A percentile compares a stretch with the other conserved stretches of the same genome.
Evolutionary conservation across 1,140 invertebrate species (phyloP).

Genomic region (Drosophila tropicalis): DNA sequence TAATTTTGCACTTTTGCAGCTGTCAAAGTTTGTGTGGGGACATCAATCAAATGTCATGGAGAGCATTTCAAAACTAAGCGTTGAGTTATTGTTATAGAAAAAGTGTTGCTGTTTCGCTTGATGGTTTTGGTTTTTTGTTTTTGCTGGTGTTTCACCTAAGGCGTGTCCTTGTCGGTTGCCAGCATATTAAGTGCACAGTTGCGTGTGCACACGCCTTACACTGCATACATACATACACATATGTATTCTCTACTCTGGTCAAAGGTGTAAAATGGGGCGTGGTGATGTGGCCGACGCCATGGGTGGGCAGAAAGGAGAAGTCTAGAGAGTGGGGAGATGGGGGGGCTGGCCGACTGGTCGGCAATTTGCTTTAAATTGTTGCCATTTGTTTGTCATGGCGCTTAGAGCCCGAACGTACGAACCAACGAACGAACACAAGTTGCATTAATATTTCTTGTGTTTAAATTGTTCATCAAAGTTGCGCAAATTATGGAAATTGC

Average conservation of each 20-base stretch:
- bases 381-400: conserved; percentile 69
- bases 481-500: conserved; percentile 73
- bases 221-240: not conserved
- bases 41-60: conserved; percentile 74
- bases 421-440: conserved; percentile 29
- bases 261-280: conserved; percentile 72
- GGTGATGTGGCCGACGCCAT: conserved; percentile 47
- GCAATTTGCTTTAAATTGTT: conserved; percentile 78
- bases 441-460: conserved; percentile 69
- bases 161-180: conserved; percentile 55
- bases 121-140: conserved; percentile 20
- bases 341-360: conserved; percentile 37
- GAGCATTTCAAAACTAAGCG: conserved; percentile 60
- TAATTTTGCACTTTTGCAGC: conserved; percentile 66
- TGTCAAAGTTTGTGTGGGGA: conserved; percentile 47
- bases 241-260: conserved; percentile 36
- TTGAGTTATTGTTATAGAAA: conserved; percentile 46
- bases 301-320: conserved; percentile 26
- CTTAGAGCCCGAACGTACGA: conserved; percentile 38
- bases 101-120: not conserved
- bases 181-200: conserved; percentile 69
- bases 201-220: conserved; percentile 67
- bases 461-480: conserved; percentile 59
- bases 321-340: no score
- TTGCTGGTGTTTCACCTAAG: conserved; percentile 34